These are phyloP conservation scores for Ctenoplectra terminalis DNA, from an alignment of 1,140 invertebrate genomes.

Conservation along the genomic window DNA sequence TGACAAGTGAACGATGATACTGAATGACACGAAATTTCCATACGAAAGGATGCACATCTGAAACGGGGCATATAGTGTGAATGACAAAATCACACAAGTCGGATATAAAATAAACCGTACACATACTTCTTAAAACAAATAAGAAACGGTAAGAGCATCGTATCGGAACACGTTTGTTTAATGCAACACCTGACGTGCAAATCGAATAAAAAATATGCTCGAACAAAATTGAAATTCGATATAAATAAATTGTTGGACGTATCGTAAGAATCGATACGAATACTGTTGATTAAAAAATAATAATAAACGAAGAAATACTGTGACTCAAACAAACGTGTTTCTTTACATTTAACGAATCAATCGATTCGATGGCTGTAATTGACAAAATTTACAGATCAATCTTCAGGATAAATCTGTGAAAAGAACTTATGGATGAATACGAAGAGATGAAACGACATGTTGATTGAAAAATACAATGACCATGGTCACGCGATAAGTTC, in stretches of 20 bases:
- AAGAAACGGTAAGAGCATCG: neutral
- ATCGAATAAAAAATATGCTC: too few species aligned
- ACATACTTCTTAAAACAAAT: neutral
- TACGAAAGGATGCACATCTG: neutral
- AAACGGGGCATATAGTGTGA: constrained; percentile 1
- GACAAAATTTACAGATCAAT: neutral
- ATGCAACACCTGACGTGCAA: neutral
- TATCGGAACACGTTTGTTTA: neutral
- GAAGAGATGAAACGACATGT: neutral
- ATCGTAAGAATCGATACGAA: neutral
- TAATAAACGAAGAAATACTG: neutral
- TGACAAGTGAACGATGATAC: constrained; percentile 26
- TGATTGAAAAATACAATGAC: neutral
- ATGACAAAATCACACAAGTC: constrained; percentile 42
- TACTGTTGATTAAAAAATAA: neutral
- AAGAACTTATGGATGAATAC: neutral
- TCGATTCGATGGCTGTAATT: constrained; percentile 17
- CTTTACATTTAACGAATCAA: neutral
- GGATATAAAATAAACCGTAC: constrained; percentile 36
- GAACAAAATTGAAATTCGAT: neutral
- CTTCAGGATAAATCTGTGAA: too few species aligned
- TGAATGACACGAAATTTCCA: constrained; percentile 39
- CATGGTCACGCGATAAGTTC: neutral
- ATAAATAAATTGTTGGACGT: neutral
- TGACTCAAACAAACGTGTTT: constrained; percentile 1